A percentile compares a stretch with the other conserved stretches of the same genome.
These are phyloP conservation scores for Cephus spinipes DNA, from an alignment of 2,888 invertebrate genomes.

Conservation along the genomic window DNA sequence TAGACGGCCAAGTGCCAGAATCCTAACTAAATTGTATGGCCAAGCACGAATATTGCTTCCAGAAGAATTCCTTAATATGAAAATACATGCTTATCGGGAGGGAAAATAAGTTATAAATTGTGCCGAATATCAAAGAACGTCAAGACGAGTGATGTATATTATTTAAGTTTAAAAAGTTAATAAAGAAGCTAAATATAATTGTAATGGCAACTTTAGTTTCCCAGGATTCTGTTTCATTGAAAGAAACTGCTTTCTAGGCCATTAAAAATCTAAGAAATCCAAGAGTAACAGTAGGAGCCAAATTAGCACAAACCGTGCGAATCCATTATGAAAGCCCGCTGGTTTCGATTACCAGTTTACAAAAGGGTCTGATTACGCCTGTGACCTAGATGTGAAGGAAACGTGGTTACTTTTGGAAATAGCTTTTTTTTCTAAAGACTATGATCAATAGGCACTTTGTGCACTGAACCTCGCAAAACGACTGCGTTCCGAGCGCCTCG, in stretches of 20 bases:
- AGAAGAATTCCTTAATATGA: neutral
- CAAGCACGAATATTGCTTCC: neutral
- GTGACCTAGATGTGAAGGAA: neutral
- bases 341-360: neutral
- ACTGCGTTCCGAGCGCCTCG: neutral
- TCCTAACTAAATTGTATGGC: neutral
- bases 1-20: too few relatives aligned
- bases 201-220: neutral
- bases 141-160: neutral
- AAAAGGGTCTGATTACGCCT: neutral
- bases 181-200: neutral
- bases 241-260: neutral
- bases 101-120: neutral
- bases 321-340: neutral
- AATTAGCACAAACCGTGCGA: neutral
- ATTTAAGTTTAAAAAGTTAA: neutral
- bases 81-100: neutral
- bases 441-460: neutral
- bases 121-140: neutral
- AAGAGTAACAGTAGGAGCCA: neutral
- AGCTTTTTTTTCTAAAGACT: neutral
- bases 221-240: neutral
- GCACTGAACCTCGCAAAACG: neutral
- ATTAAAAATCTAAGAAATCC: neutral
- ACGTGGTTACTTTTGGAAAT: neutral